phyloP scores from a whole-genome alignment of 2,797 vertebrate species.

The Hydrocynus forskahlii region DNA sequence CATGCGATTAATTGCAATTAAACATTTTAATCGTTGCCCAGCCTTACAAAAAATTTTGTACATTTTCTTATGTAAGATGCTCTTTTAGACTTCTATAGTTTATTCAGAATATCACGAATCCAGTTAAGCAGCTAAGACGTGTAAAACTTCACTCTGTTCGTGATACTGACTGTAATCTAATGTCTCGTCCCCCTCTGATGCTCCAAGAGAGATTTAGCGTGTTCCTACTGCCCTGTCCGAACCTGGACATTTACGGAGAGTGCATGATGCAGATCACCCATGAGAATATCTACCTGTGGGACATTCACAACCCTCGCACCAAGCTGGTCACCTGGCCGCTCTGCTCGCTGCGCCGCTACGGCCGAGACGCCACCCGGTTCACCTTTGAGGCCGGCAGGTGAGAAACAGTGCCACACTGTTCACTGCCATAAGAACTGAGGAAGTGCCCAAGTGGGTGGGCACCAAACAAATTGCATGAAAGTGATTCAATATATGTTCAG shows the following conservation, averaged over 20 bases:
- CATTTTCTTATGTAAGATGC: neutral
- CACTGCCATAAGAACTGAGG: neutral
- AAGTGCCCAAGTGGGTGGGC: neutral
- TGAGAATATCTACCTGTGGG: conserved; percentile 92
- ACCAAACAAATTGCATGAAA: no score
- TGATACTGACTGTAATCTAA: neutral
- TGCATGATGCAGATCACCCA: conserved; percentile 90
- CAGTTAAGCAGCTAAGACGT: neutral
- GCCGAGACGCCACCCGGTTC: conserved; percentile 84
- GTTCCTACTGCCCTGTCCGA: conserved; percentile 86
- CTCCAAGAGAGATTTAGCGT: conserved; percentile 84
- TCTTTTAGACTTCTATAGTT: no score
- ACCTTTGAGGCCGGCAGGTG: conserved; percentile 88
- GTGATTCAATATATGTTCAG: no score
- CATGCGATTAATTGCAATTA: no score
- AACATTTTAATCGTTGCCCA: no score
- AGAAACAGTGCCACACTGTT: neutral
- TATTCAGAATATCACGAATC: no score
- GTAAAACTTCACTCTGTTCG: neutral
- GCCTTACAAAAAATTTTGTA: neutral
- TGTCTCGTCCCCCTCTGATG: neutral
- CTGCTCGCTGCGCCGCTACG: conserved; percentile 85
- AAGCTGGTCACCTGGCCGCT: conserved; percentile 89
- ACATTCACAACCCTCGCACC: conserved; percentile 84
- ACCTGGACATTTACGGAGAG: conserved; percentile 86